Percentiles rank a stretch among this genome's conserved stretches.
phyloP scores from a whole-genome alignment of 2,113 vertebrate genomes.

The Callocephalon fimbriatum region DNA sequence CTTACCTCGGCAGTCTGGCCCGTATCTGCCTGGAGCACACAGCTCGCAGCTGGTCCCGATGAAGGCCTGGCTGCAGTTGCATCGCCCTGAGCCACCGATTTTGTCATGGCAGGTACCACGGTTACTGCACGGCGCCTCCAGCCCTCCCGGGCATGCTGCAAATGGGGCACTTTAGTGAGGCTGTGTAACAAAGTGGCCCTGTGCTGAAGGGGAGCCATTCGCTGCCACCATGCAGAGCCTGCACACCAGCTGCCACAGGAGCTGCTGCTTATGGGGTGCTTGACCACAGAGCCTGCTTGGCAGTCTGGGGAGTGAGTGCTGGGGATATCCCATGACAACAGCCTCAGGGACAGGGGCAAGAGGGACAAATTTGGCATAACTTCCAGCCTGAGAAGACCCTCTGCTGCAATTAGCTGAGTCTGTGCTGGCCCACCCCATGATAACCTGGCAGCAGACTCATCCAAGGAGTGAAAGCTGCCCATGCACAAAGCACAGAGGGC shows the following conservation, averaged over 20 bases:
- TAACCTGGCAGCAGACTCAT: background rate
- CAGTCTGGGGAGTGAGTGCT: background rate
- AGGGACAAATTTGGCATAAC: background rate
- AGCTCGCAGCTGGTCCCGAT: conserved; percentile 85
- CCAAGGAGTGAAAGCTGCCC: background rate
- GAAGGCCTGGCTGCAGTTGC: conserved; percentile 82
- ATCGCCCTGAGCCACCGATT: conserved; percentile 76
- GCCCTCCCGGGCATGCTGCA: conserved; percentile 88
- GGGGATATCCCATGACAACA: background rate
- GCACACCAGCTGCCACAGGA: background rate
- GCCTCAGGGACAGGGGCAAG: background rate
- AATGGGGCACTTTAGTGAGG: background rate
- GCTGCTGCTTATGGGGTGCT: background rate
- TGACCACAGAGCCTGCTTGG: background rate
- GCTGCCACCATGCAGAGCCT: rapidly evolving
- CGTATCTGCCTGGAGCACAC: conserved; percentile 79
- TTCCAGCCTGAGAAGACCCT: background rate
- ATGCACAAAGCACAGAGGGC: background rate
- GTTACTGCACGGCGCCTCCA: conserved; percentile 81
- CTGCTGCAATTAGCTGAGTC: background rate
- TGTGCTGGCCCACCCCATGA: background rate
- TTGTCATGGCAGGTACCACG: conserved; percentile 84
- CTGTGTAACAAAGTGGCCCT: background rate
- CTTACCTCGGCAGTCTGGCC: conserved; percentile 87
- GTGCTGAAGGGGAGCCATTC: background rate